phyloP scores from a whole-genome alignment of 2,888 invertebrate species.

The Venusia cambrica region DNA sequence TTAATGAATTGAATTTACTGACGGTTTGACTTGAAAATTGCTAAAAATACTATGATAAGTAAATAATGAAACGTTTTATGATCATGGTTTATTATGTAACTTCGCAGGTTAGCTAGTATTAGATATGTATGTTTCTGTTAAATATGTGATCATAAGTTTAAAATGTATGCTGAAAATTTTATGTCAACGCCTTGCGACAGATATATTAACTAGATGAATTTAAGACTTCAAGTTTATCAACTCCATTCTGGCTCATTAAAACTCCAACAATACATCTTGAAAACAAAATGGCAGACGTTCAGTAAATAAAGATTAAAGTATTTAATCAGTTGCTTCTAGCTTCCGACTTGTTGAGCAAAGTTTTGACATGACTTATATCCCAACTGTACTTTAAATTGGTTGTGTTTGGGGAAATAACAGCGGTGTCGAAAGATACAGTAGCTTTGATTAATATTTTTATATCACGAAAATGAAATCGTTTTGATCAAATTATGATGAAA shows the following conservation, averaged over 20 bases:
- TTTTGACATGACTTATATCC: constrained; percentile 71
- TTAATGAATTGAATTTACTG: too few species aligned
- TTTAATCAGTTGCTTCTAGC: constrained; percentile 68
- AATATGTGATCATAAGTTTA: too few species aligned
- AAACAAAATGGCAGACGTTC: constrained; percentile 65
- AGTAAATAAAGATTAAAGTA: constrained; percentile 76
- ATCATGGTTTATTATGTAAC: too few species aligned
- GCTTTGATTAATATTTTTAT: too few species aligned
- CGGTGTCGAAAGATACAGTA: too few species aligned
- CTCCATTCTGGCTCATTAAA: constrained; percentile 57
- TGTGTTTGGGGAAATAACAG: constrained; percentile 4
- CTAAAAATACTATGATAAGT: too few species aligned
- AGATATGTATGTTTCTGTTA: too few species aligned
- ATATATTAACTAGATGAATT: constrained; percentile 13
- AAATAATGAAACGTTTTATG: too few species aligned
- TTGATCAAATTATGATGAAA: too few species aligned
- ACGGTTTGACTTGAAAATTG: too few species aligned
- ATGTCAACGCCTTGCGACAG: constrained; percentile 2
- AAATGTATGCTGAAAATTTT: constrained; percentile 7
- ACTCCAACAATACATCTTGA: constrained; percentile 65
- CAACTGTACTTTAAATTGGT: constrained; percentile 14
- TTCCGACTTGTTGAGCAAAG: constrained; percentile 57
- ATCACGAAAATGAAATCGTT: too few species aligned
- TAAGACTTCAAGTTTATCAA: constrained; percentile 31
- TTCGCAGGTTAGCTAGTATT: too few species aligned